Base-by-base conservation (phyloP, 92 coral and sea anemone species). In the Parazoanthus darwini region DNA sequence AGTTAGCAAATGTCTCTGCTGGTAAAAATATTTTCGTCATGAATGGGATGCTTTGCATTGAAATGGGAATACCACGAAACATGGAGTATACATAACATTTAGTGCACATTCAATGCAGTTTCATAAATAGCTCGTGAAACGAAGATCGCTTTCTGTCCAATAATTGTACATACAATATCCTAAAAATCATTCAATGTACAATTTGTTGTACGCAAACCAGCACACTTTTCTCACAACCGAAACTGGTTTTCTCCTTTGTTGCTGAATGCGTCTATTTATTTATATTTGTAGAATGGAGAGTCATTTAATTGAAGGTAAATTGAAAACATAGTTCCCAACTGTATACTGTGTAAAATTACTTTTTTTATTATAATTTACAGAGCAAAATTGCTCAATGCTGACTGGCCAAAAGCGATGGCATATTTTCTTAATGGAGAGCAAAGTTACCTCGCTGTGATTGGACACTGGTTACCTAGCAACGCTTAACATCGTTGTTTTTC, bases 91-190 rank as follows among this genome's bases (percentile, higher is more conserved):
- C 33, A 63, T 54, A 13, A 54, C 22, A 25, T 63, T 22, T 63
- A 63, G 8, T 63, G 70, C 70, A 18, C 26, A 20, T 5, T 63
- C 7, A 63, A 63, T 23, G 70, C 26, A 63, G 70, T 63, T 81
- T 35, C 74, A 38, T 59, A 58, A 54, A 33, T 22, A 72, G 79
- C 5, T 76, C 13, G 23, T 36, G 46, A 50, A 56, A 79, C 42
- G 65, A 26, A 51, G 33, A 81, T 81, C 85, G 73, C 85, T 81
- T 81, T 59, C 33, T 81, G 51, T 38, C 50, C 85, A 63, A 81
- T 29, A 20, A 35, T 3, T 75, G 25, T 75, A 16, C 8, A 63
- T 39, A 39, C 39, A 39, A 76, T 18, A 76, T 76, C n/a, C 9
- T 38, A 2, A 20, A 63, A 76, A 6, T 37, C n/a, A 16, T 74